Evolutionary conservation across 2,888 invertebrate genomes (phyloP), one percentile per base, ranked within the genome.

Genomic region (Papilio elwesi): DNA sequence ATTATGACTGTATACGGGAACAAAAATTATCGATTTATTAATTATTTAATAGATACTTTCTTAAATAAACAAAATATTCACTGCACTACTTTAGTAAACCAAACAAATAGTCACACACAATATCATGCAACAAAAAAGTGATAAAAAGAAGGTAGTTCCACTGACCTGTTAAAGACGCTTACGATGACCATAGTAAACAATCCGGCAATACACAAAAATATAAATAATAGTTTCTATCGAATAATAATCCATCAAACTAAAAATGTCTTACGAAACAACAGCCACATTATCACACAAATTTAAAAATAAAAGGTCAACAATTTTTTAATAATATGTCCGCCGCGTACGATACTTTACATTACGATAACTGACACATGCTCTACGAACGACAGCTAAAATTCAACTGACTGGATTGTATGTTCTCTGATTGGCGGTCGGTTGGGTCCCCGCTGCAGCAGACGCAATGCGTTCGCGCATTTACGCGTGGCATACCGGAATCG

Each of bases 121-220:
- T 51, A 15, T n/a, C 48, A 74, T 70, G 70, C 71, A 64, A 55
- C 49, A 67, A 66, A 64, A 74, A 68, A 69, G 59, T 65, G 49
- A 74, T 71, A 64, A 79, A 74, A 74, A 11, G 69, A 68, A 71
- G 69, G 65, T 67, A 53, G 75, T n/a, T 53, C 73, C 52, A 88
- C 91, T 88, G 82, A 93, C 93, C 93, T 93, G 89, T 91, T 93
- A 85, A 93, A 93, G 83, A 93, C 93, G 86, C 93, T 89, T 86
- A 93, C 92, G 84, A 93, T 93, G 86, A 93, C 93, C 93, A 93
- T 93, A 88, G 85, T 92, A 88, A 90, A 90, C 85, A 90, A 92
- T 91, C 92, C 92, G 87, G 83, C 77, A 78, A 78, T 48, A 69
- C 57, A 76, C 77, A 74, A 68, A 76, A 77, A 82, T 76, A 78